Conservation (phyloP, 2,113 vertebrate species). For the Pseudopipra pipra region DNA sequence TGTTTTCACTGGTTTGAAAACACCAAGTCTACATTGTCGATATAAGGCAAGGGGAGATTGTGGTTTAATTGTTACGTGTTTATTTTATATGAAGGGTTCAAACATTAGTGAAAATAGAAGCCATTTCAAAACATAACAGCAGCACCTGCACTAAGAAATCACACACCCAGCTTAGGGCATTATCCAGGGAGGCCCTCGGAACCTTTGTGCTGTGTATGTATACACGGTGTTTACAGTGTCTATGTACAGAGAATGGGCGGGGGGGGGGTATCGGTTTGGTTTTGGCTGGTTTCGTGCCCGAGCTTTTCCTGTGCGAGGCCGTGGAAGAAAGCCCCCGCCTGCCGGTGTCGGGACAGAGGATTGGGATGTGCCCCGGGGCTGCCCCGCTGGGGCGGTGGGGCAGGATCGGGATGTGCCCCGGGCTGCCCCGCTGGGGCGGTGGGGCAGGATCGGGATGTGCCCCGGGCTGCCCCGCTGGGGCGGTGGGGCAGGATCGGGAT, state of each 20-base stretch:
- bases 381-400: not conserved
- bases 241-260: not conserved
- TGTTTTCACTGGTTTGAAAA: not conserved
- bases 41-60: not conserved
- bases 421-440: not conserved
- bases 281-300: not conserved
- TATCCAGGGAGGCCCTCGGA: not conserved
- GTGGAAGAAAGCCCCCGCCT: not conserved
- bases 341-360: not conserved
- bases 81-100: not conserved
- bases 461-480: not conserved
- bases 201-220: not conserved
- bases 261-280: no score
- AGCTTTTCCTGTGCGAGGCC: not conserved
- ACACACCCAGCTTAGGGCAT: rapidly evolving
- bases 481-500: not conserved
- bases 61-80: not conserved
- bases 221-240: not conserved
- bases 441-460: not conserved
- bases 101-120: not conserved
- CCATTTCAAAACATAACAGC: not conserved
- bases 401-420: not conserved
- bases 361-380: rapidly evolving
- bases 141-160: not conserved
- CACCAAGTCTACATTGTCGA: not conserved